Conservation (phyloP, 2,797 vertebrate genomes). For the Syngnathus acus region DNA sequence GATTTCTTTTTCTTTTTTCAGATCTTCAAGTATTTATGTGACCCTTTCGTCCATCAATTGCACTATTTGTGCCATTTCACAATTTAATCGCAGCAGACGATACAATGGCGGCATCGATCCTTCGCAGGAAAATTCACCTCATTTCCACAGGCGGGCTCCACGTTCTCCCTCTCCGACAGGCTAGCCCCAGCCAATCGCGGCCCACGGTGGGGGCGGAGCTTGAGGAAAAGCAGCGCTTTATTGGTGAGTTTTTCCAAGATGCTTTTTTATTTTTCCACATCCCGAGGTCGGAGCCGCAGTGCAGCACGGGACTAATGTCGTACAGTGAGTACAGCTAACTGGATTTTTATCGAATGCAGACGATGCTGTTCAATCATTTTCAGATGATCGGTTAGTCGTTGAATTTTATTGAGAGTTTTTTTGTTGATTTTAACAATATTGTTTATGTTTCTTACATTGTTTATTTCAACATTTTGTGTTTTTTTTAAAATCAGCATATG, state of each 20-base stretch:
- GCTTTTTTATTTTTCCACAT: constrained; percentile 80
- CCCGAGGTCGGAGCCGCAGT: constrained; percentile 76
- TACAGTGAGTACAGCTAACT: constrained; percentile 80
- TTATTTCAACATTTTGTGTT: constrained; percentile 24
- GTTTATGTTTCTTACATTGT: constrained; percentile 25
- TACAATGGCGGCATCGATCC: constrained; percentile 72
- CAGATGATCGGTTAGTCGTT: constrained; percentile 72
- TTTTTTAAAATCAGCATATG: constrained; percentile 18
- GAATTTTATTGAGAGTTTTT: constrained; percentile 42
- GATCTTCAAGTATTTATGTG: constrained; percentile 59
- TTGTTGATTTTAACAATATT: constrained; percentile 28
- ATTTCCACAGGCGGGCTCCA: constrained; percentile 70
- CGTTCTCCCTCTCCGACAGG: constrained; percentile 72
- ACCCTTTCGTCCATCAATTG: constrained; percentile 42
- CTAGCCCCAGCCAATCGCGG: constrained; percentile 73
- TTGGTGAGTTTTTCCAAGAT: constrained; percentile 76
- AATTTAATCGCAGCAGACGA: constrained; percentile 64
- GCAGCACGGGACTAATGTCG: constrained; percentile 79
- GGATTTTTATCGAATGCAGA: constrained; percentile 72
- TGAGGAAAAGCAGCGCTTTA: constrained; percentile 70
- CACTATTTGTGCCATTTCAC: constrained; percentile 61
- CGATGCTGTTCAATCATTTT: constrained; percentile 73
- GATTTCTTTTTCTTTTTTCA: constrained; percentile 22
- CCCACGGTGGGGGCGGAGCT: constrained; percentile 67
- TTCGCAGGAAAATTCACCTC: constrained; percentile 70